A percentile compares a stretch with the other conserved stretches of the same genome.
These are phyloP conservation scores for Tympanoctomys barrerae DNA, from an alignment of 2,797 vertebrate genomes.

Conservation along the genomic window DNA sequence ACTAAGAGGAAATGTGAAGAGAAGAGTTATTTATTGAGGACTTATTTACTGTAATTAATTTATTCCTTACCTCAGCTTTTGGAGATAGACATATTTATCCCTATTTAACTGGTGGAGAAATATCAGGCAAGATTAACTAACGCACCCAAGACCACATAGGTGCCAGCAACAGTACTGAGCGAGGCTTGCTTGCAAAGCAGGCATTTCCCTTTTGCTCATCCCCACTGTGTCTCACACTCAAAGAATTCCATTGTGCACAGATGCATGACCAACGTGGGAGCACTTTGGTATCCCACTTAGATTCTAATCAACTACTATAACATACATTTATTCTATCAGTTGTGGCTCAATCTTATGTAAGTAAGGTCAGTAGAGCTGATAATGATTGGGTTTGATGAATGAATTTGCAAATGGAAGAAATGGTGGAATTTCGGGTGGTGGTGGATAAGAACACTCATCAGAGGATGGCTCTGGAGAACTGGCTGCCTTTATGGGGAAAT, in stretches of 20 bases:
- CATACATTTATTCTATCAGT: background rate
- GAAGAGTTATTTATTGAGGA: slow-evolving; percentile 2
- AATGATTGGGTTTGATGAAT: background rate
- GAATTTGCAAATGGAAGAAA: background rate
- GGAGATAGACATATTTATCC: background rate
- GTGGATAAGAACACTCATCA: too few species aligned
- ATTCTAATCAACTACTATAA: background rate
- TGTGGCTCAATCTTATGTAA: background rate
- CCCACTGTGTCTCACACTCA: background rate
- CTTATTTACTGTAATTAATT: slow-evolving; percentile 9
- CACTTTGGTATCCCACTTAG: background rate
- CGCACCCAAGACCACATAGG: background rate
- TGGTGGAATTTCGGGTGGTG: too few species aligned
- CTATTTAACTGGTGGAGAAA: background rate
- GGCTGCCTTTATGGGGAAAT: too few species aligned
- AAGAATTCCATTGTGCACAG: background rate
- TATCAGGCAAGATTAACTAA: background rate
- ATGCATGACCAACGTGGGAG: background rate
- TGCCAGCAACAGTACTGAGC: background rate
- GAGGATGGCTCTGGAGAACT: too few species aligned
- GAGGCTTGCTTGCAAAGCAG: background rate
- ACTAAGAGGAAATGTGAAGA: background rate
- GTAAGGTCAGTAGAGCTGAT: background rate
- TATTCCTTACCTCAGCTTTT: background rate
- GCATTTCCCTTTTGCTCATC: background rate